A percentile compares a stretch with the other conserved stretches of the same genome.
phyloP scores from a whole-genome alignment of 2,797 vertebrate genomes.

The Enteromius treurensis region DNA sequence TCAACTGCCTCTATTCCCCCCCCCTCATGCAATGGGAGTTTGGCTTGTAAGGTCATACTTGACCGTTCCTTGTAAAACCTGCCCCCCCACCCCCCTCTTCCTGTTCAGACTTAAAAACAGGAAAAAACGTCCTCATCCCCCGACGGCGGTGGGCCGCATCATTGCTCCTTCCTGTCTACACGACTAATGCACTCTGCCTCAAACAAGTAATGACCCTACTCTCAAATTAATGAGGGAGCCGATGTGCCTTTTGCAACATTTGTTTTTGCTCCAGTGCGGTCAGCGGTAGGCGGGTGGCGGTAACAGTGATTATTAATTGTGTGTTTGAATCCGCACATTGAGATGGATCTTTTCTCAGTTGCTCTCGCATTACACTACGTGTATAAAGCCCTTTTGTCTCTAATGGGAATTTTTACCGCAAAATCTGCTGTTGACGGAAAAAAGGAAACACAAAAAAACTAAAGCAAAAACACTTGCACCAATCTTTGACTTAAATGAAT shows the following conservation, averaged over 20 bases:
- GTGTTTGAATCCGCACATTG: conserved; percentile 63
- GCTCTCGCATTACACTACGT: conserved; percentile 44
- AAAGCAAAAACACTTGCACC: conserved; percentile 16
- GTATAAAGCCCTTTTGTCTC: conserved; percentile 35
- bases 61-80: conserved; percentile 54
- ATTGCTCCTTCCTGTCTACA: conserved; percentile 68
- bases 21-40: conserved; percentile 38
- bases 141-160: conserved; percentile 67
- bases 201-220: conserved; percentile 75
- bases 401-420: conserved; percentile 24
- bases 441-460: conserved; percentile 9
- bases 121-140: conserved; percentile 65
- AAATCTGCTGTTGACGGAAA: conserved; percentile 34
- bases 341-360: conserved; percentile 69
- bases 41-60: conserved; percentile 52
- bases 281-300: conserved; percentile 67
- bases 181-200: conserved; percentile 75
- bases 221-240: conserved; percentile 77
- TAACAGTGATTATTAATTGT: conserved; percentile 72
- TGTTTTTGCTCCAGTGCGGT: conserved; percentile 59
- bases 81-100: conserved; percentile 60
- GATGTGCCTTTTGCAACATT: conserved; percentile 68
- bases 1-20: conserved; percentile 49
- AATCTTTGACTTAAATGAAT: neutral
- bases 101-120: conserved; percentile 69